Base-by-base conservation (phyloP, 1,140 invertebrate genomes). In the Sarcophaga bullata region DNA sequence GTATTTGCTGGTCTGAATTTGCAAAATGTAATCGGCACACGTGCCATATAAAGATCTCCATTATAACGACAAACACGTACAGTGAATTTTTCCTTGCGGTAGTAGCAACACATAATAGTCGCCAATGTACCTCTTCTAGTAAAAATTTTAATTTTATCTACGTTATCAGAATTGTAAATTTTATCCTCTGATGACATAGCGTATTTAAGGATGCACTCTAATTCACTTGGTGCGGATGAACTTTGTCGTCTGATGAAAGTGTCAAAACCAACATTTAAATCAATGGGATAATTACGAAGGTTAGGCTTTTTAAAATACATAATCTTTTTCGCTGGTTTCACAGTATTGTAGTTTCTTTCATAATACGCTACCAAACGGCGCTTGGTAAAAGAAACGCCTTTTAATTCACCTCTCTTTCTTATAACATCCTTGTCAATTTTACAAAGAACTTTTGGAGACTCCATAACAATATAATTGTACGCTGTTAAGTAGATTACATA, bases 21-120 rank as follows among this genome's bases (percentile, higher is more conserved):
- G 25, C 25, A 37, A 37, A 37, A 37, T 37, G 25, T 37, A 37
- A 2, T 37, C 25, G 25, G 25, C 25, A 37, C 25, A 37, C 4
- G 1, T 37, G 50, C 48, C 48, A 78, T 52, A 78, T 50, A 78
- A 50, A 78, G 17, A 49, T 78, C 19, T 13, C 75, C 75, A 19
- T 52, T 78, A 50, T 52, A 78, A 8, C 75, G 75, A 5, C 48
- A 52, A 3, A 78, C 75, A 9, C 8, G 8, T 2, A 37, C 25
- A 1, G 7, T 13, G 8, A n/a, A 17, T 11, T 25, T 17, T 25
- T 52, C 17, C 19, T 52, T 52, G 9, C 6, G 3, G 11, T 78
- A 78, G 50, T 15, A 50, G 8, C 17, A 52, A 11, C 10, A 8
- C 75, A 78, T 78, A 25, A 78, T 78, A 50, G 11, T 5, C 4